Base-by-base conservation (phyloP, 2,888 invertebrate genomes). In the Bellardia pandia region DNA sequence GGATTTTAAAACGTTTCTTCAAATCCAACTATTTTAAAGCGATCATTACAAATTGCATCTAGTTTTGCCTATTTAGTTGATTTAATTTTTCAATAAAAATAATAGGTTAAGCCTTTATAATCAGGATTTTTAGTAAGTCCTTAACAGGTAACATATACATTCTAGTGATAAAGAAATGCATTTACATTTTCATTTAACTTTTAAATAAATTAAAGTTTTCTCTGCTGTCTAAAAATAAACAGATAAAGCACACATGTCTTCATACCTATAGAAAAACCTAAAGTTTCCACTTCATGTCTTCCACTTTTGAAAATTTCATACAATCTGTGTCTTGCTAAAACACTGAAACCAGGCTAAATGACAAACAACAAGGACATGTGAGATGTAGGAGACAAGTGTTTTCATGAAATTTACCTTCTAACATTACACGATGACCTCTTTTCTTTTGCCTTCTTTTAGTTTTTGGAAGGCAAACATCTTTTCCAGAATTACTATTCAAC, bases 201-300 rank as follows among this genome's bases (percentile, higher is more conserved):
- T 53, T n/a, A 53, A 53, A 53, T 4, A 53, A 53, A 53, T 16
- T 53, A n/a, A 53, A 53, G 7, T 53, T 53, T n/a, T n/a, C 4
- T 53, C 45, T 53, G 16, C 51, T n/a, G 3, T 5, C 2, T n/a
- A 16, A 53, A 14, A 53, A 14, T 7, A 53, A 53, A 53, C n/a
- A 53, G n/a, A 53, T 13, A 53, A 53, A 3, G 7, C 13, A 45
- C 2, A 45, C 45, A 13, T 53, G 51, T 23, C 23, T 37, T 68
- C 3, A 3, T 37, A 53, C 33, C 16, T 7, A 51, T n/a, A 6
- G 23, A 23, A 7, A n/a, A 14, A 62, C 53, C 42, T 53, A 42
- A 3, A 62, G 37, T 62, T 81, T 77, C 53, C 85, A 79, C 77
- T 77, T 85, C 62, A 85, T 58, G 66, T 74, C 80, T 53, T 86